A percentile compares a stretch with the other conserved stretches of the same genome.
Conservation (phyloP, 2,888 invertebrate species). For the Apodemia hepburni region DNA sequence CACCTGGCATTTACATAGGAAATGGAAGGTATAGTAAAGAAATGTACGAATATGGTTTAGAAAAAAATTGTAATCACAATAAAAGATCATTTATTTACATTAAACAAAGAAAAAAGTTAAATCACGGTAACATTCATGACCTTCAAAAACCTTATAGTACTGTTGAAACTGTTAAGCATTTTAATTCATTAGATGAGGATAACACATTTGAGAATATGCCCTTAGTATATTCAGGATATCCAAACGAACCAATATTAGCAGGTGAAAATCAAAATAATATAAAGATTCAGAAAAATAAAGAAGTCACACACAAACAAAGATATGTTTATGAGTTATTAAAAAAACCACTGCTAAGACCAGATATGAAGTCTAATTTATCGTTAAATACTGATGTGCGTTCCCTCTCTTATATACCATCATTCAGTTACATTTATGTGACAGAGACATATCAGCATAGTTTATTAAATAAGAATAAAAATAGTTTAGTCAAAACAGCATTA, state of each 20-base stretch:
- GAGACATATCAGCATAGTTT: not conserved
- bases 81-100: conserved; percentile 57
- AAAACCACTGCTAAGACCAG: not conserved
- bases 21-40: conserved; percentile 36
- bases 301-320: not conserved
- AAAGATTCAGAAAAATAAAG: not conserved
- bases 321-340: not conserved
- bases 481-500: not conserved
- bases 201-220: not conserved
- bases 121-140: not conserved
- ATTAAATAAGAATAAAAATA: not conserved
- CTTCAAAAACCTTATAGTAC: not conserved
- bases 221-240: not conserved
- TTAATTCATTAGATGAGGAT: not conserved
- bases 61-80: conserved; percentile 44
- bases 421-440: not conserved
- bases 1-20: not conserved
- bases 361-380: not conserved
- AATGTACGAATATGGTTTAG: conserved; percentile 41
- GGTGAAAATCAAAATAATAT: not conserved
- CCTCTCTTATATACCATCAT: not conserved
- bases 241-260: not conserved
- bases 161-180: not conserved
- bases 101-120: conserved; percentile 44
- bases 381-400: not conserved